Percentiles rank a stretch among this genome's conserved stretches.
Evolutionary conservation across 2,797 vertebrate species (phyloP).

Genomic region (Galago senegalensis): DNA sequence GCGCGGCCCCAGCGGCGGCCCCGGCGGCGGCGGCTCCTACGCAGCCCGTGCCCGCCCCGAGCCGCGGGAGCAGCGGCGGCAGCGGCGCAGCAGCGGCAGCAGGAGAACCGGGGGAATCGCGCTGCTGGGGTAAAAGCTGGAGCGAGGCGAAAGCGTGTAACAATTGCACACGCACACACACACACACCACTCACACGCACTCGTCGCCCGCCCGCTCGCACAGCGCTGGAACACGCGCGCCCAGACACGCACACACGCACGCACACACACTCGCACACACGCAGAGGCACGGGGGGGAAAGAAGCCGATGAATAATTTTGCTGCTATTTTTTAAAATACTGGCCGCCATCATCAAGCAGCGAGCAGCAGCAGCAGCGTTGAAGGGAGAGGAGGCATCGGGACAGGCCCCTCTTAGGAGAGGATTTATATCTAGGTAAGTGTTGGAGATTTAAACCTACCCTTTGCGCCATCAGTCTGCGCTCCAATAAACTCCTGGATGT

Average conservation of each 20-base stretch:
- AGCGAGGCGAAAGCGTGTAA: constrained; percentile 90
- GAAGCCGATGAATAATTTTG: constrained; percentile 90
- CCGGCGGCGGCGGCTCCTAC: constrained; percentile 78
- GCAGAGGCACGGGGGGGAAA: constrained; percentile 83
- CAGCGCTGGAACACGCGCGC: constrained; percentile 81
- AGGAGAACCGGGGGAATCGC: constrained; percentile 86
- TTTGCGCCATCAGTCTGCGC: constrained; percentile 99
- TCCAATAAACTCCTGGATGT: constrained; percentile 99
- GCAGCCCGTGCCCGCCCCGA: constrained; percentile 80
- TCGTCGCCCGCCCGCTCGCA: constrained; percentile 84
- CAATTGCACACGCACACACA: constrained; percentile 86
- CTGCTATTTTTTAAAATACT: constrained; percentile 91
- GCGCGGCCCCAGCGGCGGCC: constrained; percentile 85
- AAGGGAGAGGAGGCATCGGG: constrained; percentile 90
- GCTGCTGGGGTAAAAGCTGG: constrained; percentile 81
- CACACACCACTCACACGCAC: constrained; percentile 78
- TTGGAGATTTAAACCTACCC: constrained; percentile 99
- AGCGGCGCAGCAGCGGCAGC: constrained; percentile 79
- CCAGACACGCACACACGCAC: constrained; percentile 87
- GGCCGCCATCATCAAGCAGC: constrained; percentile 91
- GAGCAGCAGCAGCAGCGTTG: constrained; percentile 84
- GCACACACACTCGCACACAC: constrained; percentile 89
- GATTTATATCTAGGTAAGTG: constrained; percentile 96
- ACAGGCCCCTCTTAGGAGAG: constrained; percentile 94
- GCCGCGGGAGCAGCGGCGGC: constrained; percentile 77